Conservation (phyloP, 2,797 vertebrate genomes). For the Helicolenus hilgendorfi region DNA sequence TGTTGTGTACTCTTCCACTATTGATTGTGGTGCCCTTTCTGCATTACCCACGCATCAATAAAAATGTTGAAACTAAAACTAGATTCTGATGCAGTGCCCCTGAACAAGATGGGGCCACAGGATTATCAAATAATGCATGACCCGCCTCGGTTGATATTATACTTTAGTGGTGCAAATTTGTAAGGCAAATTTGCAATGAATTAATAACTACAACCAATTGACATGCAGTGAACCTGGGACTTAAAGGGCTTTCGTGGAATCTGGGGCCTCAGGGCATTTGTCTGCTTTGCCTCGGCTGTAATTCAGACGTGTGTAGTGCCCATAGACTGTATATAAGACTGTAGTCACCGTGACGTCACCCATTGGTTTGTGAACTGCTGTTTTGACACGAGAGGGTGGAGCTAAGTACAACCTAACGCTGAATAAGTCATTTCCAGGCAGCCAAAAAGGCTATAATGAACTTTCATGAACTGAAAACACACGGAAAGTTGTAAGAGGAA, state of each 20-base stretch:
- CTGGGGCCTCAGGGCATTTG: background rate
- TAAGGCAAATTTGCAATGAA: constrained; percentile 1
- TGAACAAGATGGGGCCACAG: background rate
- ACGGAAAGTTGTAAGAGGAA: no score
- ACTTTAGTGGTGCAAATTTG: background rate
- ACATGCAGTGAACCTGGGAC: constrained; percentile 4
- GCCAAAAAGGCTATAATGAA: no score
- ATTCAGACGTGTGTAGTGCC: background rate
- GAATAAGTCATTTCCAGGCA: no score
- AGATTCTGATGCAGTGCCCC: background rate
- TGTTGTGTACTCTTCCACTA: no score
- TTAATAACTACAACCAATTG: constrained; percentile 7
- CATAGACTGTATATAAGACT: no score
- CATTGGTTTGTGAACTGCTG: no score
- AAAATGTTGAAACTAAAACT: background rate
- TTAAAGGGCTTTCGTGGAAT: background rate
- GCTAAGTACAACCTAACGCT: no score
- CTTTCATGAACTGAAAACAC: no score
- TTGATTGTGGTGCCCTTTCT: no score
- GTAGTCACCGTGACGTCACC: no score
- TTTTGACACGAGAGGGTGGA: no score
- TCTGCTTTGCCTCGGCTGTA: constrained; percentile 21
- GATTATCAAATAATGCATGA: background rate
- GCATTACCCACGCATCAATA: no score
- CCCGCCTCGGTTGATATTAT: background rate